Base-by-base conservation (phyloP, 2,113 vertebrate genomes). In the Corythaeola cristata region DNA sequence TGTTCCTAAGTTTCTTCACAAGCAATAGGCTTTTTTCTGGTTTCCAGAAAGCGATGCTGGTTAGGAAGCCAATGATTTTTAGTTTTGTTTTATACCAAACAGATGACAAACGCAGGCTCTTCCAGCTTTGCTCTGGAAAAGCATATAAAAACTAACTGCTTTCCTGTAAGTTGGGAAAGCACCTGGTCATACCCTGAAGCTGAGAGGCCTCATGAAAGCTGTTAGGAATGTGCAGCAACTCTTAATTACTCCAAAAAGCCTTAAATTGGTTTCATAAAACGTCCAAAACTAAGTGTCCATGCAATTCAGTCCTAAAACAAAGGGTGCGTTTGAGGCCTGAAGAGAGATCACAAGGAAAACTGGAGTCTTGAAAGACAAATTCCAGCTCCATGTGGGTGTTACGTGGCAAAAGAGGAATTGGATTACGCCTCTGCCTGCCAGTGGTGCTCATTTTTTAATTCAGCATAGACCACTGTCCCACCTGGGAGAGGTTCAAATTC, bases 11-110 rank as follows among this genome's bases (percentile, higher is more conserved):
- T 81, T 67, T 79, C 35, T 64, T 73, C 32, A 45, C 9, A 16
- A 0, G 1, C 39, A 52, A 8, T 0, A 0, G 15, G 4, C 23
- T 60, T 80, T 39, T 68, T 66, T 33, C 45, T 58, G 75, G 22
- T 69, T 86, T 56, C 49, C 71, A 71, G 50, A 55, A 81, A 60
- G 32, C 3, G 2, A 5, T 67, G 28, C 55, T 72, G 23, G 12
- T 55, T 74, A 53, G 55, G 75, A 90, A 93, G 78, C 33, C 49
- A 50, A 2, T 50, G 11, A 23, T 15, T 84, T 64, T 58, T n/a
- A 9, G 12, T 77, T 67, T 75, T 67, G 15, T 37, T 80, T 66
- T 89, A 16, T 52, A 33, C 11, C 8, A 58, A 84, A 47, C 5
- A 50, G 24, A 17, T 64, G 66, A 35, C 0, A 1, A 64, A 58